phyloP scores from a whole-genome alignment of 2,888 invertebrate species.

The Pyrrhia umbra region DNA sequence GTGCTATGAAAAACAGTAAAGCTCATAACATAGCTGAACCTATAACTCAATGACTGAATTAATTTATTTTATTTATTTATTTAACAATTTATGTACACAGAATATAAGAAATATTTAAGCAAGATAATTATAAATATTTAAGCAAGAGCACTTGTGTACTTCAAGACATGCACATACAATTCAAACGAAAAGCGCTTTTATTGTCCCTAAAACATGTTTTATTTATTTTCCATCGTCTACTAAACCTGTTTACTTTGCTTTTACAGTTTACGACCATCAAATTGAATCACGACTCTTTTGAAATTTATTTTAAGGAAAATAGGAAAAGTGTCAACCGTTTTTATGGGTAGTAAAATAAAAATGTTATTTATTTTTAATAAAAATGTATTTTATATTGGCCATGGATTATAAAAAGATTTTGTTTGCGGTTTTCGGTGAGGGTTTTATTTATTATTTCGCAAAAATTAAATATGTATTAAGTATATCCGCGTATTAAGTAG shows the following conservation, averaged over 20 bases:
- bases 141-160: not conserved
- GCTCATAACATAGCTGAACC: too few relatives aligned
- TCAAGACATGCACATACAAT: conserved; percentile 6
- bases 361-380: conserved; percentile 35
- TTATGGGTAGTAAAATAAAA: conserved; percentile 40
- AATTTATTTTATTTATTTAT: too few relatives aligned
- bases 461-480: not conserved
- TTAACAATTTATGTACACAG: too few relatives aligned
- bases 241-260: conserved; percentile 31
- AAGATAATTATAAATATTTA: not conserved
- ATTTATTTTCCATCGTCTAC: conserved; percentile 22
- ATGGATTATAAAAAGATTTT: conserved; percentile 52
- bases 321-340: conserved; percentile 21
- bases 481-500: too few relatives aligned
- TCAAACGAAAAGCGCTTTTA: conserved; percentile 8
- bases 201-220: conserved; percentile 26
- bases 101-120: too few relatives aligned
- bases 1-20: too few relatives aligned
- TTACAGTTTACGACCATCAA: conserved; percentile 47
- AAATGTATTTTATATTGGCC: conserved; percentile 31
- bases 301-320: conserved; percentile 40
- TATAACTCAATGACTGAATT: too few relatives aligned
- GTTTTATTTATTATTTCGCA: conserved; percentile 21
- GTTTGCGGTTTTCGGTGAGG: conserved; percentile 59
- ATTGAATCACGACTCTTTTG: conserved; percentile 47